Base-by-base conservation (phyloP, 2,888 invertebrate genomes). In the Acanthacorydalis orientalis region DNA sequence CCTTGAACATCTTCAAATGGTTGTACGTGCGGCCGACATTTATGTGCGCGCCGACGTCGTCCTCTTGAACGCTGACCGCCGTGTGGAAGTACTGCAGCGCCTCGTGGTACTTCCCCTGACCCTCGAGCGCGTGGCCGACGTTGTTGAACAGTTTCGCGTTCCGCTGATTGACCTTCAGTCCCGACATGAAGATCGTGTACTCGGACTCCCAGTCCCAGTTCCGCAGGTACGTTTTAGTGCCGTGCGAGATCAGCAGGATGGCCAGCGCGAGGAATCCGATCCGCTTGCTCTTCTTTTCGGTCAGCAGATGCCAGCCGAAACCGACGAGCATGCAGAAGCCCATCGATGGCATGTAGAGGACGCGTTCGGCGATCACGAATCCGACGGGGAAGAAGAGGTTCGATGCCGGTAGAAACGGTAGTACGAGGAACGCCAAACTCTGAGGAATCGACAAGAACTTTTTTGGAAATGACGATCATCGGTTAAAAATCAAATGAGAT, bases 331-430 rank as follows among this genome's bases (percentile, higher is more conserved):
- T 77, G 60, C 93, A 95, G 72, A 89, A 93, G 46, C 96, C 96
- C 92, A 96, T 93, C 11, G 93, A 93, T 1, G 96, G 96, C 72
- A 92, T 90, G 67, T 96, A 96, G 4, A 96, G 75, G 42, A 96
- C 85, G 54, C 95, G 73, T 68, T 96, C 96, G 2, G 96, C 96
- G 32, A 96, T 84, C 51, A 96, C 96, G 67, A 96, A 96, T 1
- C 96, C 96, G 46, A 96, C 96, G 1, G 95, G 92, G 69, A 96
- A 96, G 71, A 96, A 95, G 44, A 96, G 73, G 72, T 96, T 96
- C 46, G 93, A 93, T 1, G 96, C 95, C 47, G 95, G 96, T 52
- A 96, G 70, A 67, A 95, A 96, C 46, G 96, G 95, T 48, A 95
- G 70, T 48, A 88, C 80, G 61, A 92, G 74, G 60, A 95, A 76